Conservation (phyloP, 2,888 invertebrate genomes). For the Philonicus albiceps region DNA sequence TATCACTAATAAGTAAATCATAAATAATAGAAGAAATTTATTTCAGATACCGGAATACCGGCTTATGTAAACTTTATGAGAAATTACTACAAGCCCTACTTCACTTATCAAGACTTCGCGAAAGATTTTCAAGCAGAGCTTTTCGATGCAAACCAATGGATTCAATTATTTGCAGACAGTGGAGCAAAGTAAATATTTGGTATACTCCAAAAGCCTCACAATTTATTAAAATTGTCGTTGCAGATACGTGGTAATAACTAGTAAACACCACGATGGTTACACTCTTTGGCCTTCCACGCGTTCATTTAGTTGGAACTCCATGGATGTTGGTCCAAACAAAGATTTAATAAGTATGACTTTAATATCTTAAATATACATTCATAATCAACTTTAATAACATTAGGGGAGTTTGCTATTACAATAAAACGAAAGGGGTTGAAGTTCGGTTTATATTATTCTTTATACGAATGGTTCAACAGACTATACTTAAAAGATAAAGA, state of each 20-base stretch:
- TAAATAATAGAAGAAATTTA: not conserved
- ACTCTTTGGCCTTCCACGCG: conserved; percentile 83
- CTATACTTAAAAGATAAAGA: conserved; percentile 77
- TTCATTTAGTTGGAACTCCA: conserved; percentile 85
- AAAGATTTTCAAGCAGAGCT: conserved; percentile 88
- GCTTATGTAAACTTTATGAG: conserved; percentile 75
- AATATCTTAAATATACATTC: not conserved
- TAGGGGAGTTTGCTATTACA: conserved; percentile 72
- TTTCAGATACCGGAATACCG: not conserved
- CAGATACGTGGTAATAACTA: conserved; percentile 83
- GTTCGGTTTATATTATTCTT: conserved; percentile 86
- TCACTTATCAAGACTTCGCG: conserved; percentile 92
- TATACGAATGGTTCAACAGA: conserved; percentile 90
- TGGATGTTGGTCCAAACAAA: conserved; percentile 78
- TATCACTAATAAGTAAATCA: too few species aligned
- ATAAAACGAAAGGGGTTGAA: conserved; percentile 71
- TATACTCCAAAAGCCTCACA: not conserved
- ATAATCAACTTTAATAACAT: not conserved
- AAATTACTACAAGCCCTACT: conserved; percentile 81
- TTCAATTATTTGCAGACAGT: conserved; percentile 78
- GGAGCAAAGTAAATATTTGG: conserved; percentile 77
- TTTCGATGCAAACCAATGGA: conserved; percentile 86
- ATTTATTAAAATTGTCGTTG: not conserved
- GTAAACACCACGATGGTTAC: conserved; percentile 89
- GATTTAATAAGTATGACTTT: conserved; percentile 73